phyloP scores from a whole-genome alignment of 2,888 invertebrate species.

The Melinopterus prodromus region DNA sequence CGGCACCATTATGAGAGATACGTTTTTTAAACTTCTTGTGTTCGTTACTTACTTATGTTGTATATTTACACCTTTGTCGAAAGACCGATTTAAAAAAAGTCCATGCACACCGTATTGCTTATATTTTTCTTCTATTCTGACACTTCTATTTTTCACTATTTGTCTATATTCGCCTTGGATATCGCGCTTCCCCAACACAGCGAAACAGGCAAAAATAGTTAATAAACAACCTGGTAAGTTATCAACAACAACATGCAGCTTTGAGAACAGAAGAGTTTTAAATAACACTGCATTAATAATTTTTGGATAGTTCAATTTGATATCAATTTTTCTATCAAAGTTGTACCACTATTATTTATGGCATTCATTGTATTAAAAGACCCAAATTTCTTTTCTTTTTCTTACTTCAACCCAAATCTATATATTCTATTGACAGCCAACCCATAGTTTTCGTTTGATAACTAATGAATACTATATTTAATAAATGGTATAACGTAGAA shows the following conservation, averaged over 20 bases:
- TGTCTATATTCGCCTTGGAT: slow-evolving; percentile 63
- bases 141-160: slow-evolving; percentile 64
- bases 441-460: not conserved
- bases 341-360: slow-evolving; percentile 33
- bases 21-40: slow-evolving; percentile 36
- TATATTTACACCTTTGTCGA: slow-evolving; percentile 43
- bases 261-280: slow-evolving; percentile 55
- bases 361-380: slow-evolving; percentile 26
- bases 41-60: slow-evolving; percentile 28
- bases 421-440: slow-evolving; percentile 7
- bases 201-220: slow-evolving; percentile 63
- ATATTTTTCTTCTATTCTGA: slow-evolving; percentile 63
- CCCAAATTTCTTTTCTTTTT: not conserved
- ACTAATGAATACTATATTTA: slow-evolving; percentile 34
- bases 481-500: slow-evolving; percentile 28
- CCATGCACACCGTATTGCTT: slow-evolving; percentile 59
- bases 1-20: slow-evolving; percentile 49
- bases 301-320: slow-evolving; percentile 35
- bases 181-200: slow-evolving; percentile 60
- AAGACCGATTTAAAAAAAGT: slow-evolving; percentile 47
- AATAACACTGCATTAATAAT: slow-evolving; percentile 54
- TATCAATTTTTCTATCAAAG: slow-evolving; percentile 31
- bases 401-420: not conserved
- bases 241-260: slow-evolving; percentile 60
- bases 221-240: slow-evolving; percentile 64